Evolutionary conservation across 2,797 vertebrate species (phyloP).

Genomic region (Epinephelus malabaricus): DNA sequence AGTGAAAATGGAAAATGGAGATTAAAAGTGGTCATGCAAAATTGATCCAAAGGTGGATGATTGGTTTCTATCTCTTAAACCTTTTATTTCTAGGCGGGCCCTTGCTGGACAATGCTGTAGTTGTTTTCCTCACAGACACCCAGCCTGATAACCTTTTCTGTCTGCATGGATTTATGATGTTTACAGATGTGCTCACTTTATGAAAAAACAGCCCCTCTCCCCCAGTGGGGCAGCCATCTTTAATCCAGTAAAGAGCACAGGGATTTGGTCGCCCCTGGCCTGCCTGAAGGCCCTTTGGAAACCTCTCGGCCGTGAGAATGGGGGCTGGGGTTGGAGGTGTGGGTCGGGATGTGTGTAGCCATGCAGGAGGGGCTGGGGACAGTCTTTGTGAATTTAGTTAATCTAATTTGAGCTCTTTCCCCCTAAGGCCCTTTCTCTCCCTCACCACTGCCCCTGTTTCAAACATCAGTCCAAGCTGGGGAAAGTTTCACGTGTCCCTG

Average conservation of each 20-base stretch:
- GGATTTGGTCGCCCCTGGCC: slow-evolving; percentile 81
- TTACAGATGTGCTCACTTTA: slow-evolving; percentile 81
- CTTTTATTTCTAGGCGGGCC: not conserved
- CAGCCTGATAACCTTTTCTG: slow-evolving; percentile 50
- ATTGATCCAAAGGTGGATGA: slow-evolving; percentile 13
- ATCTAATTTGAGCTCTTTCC: slow-evolving; percentile 86
- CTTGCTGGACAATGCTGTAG: not conserved
- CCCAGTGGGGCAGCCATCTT: slow-evolving; percentile 73
- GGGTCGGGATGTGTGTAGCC: slow-evolving; percentile 76
- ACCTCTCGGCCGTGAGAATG: slow-evolving; percentile 83
- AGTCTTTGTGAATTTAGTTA: slow-evolving; percentile 87
- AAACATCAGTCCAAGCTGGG: slow-evolving; percentile 71
- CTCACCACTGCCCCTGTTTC: slow-evolving; percentile 67
- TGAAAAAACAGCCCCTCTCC: slow-evolving; percentile 65
- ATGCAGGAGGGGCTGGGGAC: slow-evolving; percentile 79
- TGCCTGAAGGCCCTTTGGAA: slow-evolving; percentile 83
- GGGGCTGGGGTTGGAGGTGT: slow-evolving; percentile 76
- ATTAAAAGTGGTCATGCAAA: slow-evolving; percentile 47
- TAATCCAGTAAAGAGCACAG: slow-evolving; percentile 83
- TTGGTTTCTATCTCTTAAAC: slow-evolving; percentile 15
- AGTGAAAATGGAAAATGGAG: slow-evolving; percentile 64
- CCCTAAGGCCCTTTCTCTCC: slow-evolving; percentile 68
- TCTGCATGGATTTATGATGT: slow-evolving; percentile 70
- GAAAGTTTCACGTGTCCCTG: slow-evolving; percentile 71
- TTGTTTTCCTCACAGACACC: slow-evolving; percentile 38